Percentiles rank a stretch among this genome's conserved stretches.
Conservation (phyloP, 2,113 vertebrate species). For the Chloebia gouldiae region DNA sequence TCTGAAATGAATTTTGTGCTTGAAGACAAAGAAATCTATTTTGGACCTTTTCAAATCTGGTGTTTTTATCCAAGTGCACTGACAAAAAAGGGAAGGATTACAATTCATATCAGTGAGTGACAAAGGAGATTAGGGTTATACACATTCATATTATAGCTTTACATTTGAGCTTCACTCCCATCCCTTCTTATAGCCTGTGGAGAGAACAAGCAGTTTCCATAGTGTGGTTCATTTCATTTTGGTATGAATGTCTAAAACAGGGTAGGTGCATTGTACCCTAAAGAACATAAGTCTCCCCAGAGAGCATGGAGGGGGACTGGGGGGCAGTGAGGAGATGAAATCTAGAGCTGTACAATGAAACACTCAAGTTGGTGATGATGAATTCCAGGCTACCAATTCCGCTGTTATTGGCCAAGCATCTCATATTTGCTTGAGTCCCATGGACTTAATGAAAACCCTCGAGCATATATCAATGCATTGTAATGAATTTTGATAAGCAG, state of each 20-base stretch:
- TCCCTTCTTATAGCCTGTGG: not conserved
- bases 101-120: not conserved
- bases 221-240: not conserved
- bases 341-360: not conserved
- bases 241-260: not conserved
- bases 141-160: not conserved
- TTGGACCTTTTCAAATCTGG: not conserved
- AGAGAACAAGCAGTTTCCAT: not conserved
- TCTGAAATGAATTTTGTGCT: not conserved
- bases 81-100: not conserved
- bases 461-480: not conserved
- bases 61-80: not conserved
- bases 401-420: not conserved
- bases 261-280: not conserved
- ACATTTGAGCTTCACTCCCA: not conserved
- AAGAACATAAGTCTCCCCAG: not conserved
- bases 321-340: not conserved
- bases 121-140: not conserved
- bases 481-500: constrained; percentile 22
- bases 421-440: not conserved
- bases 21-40: not conserved
- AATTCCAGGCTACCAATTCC: not conserved
- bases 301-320: not conserved
- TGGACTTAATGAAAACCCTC: not conserved
- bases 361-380: not conserved